Evolutionary conservation across 2,888 invertebrate species (phyloP).

Genomic region (Idaea biselata): DNA sequence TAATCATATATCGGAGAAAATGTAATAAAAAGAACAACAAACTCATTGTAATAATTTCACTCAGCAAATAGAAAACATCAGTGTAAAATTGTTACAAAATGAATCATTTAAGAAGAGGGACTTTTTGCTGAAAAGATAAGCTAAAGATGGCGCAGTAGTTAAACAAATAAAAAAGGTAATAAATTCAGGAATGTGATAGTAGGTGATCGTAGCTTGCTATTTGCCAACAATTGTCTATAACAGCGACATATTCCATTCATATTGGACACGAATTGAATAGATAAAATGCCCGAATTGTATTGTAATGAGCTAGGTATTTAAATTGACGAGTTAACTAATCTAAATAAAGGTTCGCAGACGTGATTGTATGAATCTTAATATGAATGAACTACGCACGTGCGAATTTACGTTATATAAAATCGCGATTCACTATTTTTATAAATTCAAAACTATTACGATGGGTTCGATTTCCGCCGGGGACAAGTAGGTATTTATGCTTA

Average conservation of each 20-base stretch:
- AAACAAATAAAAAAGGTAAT: background rate
- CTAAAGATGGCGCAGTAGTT: no score
- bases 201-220: background rate
- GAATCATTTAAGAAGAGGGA: background rate
- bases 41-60: background rate
- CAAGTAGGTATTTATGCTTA: no score
- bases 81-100: background rate
- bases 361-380: background rate
- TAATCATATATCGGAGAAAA: background rate
- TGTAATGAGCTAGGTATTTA: slow-evolving; percentile 7
- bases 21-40: background rate
- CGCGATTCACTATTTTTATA: no score
- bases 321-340: slow-evolving; percentile 3
- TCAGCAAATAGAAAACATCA: background rate
- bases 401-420: background rate
- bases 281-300: slow-evolving; percentile 11
- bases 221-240: background rate
- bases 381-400: background rate
- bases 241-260: background rate
- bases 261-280: slow-evolving; percentile 5
- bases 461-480: no score
- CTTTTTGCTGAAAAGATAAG: background rate
- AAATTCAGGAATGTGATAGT: background rate
- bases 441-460: no score
- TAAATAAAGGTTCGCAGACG: background rate